Percentiles rank a stretch among this genome's conserved stretches.
Evolutionary conservation across 1,140 invertebrate genomes (phyloP).

Genomic region (Sinonovacula constricta): DNA sequence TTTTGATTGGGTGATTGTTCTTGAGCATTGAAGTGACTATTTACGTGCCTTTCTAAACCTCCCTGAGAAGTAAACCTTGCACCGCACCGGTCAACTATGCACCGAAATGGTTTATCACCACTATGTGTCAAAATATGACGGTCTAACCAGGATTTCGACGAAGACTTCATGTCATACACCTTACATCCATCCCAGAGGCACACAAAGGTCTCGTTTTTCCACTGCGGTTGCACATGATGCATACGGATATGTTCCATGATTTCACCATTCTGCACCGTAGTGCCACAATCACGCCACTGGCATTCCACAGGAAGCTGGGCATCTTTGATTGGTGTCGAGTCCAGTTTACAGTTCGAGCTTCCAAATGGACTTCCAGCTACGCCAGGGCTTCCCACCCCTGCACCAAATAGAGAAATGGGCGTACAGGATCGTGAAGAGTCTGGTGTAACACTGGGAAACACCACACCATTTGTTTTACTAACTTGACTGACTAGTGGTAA

Average conservation of each 20-base stretch:
- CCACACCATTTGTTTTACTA: constrained; percentile 31
- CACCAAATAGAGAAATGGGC: constrained; percentile 29
- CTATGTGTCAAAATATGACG: constrained; percentile 94
- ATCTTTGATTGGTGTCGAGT: constrained; percentile 27
- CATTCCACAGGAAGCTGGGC: constrained; percentile 79
- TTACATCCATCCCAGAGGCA: constrained; percentile 96
- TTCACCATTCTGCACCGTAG: constrained; percentile 85
- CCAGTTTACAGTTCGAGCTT: constrained; percentile 23
- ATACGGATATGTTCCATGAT: constrained; percentile 95
- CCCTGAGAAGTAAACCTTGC: constrained; percentile 94
- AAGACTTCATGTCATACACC: constrained; percentile 94
- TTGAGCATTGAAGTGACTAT: constrained; percentile 90
- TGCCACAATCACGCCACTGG: constrained; percentile 90
- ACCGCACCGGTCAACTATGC: constrained; percentile 95
- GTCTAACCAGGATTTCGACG: constrained; percentile 94
- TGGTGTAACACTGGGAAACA: constrained; percentile 34
- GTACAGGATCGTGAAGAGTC: constrained; percentile 41
- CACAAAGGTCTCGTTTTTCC: constrained; percentile 87
- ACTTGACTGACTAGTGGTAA: constrained; percentile 39
- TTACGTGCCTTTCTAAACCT: constrained; percentile 93
- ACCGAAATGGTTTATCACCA: constrained; percentile 93
- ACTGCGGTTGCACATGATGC: constrained; percentile 90
- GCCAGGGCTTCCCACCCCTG: constrained; percentile 1
- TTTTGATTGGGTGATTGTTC: constrained; percentile 77
- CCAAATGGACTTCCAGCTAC: constrained; percentile 4